Percentiles rank a stretch among this genome's conserved stretches.
Evolutionary conservation across 2,888 invertebrate genomes (phyloP).

Genomic region (Plemyria rubiginata): DNA sequence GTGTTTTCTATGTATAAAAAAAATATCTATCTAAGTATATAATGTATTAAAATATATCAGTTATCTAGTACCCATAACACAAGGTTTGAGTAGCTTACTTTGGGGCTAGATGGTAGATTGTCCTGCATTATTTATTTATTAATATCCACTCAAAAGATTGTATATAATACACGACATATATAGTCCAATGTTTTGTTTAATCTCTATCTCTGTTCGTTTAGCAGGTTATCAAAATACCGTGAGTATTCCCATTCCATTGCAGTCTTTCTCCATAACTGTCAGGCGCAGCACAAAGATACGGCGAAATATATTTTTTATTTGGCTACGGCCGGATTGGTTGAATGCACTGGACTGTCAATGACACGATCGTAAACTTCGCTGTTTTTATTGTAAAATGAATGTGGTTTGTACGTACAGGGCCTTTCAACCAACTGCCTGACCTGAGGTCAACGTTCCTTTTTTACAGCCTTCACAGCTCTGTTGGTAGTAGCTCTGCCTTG

Average conservation of each 20-base stretch:
- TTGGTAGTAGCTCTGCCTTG: too few species aligned
- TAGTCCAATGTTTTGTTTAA: too few species aligned
- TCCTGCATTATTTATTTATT: too few species aligned
- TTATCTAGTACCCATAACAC: too few species aligned
- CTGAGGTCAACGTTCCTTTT: not conserved
- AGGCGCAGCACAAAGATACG: conserved; percentile 36
- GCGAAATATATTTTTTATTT: conserved; percentile 40
- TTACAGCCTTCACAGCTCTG: too few species aligned
- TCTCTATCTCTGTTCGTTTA: conserved; percentile 19
- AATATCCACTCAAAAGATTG: too few species aligned
- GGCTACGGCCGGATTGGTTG: conserved; percentile 31
- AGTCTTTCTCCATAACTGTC: conserved; percentile 39
- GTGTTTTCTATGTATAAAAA: too few species aligned
- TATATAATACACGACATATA: too few species aligned
- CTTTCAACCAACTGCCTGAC: not conserved
- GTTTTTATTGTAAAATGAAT: conserved; percentile 11
- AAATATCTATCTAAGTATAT: too few species aligned
- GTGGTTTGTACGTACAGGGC: not conserved
- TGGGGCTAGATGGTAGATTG: too few species aligned
- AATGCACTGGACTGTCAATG: conserved; percentile 38
- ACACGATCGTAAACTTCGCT: conserved; percentile 31
- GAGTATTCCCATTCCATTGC: conserved; percentile 15
- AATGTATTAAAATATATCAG: too few species aligned
- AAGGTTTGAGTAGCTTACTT: too few species aligned
- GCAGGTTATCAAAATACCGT: conserved; percentile 8